Percentiles rank a stretch among this genome's conserved stretches.
These are phyloP conservation scores for Ptyas mucosa DNA, from an alignment of 2,113 vertebrate genomes.

Conservation along the genomic window DNA sequence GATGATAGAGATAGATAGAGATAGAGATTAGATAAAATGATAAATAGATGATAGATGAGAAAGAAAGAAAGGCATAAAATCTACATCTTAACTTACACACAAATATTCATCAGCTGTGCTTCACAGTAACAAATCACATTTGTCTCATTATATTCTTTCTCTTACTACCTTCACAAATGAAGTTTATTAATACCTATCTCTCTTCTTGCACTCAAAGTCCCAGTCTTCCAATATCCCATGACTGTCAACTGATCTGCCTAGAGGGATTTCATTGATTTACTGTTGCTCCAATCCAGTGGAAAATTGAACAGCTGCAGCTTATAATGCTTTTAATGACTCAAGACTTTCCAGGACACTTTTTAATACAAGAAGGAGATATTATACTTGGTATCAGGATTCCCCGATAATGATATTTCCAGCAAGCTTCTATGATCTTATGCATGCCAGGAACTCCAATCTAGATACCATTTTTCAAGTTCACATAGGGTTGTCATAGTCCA, in stretches of 20 bases:
- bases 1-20: no score
- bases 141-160: neutral
- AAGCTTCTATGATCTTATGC: neutral
- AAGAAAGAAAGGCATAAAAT: no score
- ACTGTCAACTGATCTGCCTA: neutral
- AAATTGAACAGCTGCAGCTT: neutral
- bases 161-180: neutral
- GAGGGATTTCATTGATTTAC: neutral
- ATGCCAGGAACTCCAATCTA: neutral
- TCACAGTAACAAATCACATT: neutral
- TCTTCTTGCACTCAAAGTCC: neutral
- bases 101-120: neutral
- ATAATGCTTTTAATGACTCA: neutral
- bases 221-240: neutral
- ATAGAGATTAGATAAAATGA: no score
- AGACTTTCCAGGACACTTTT: neutral
- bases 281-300: neutral
- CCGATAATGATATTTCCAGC: neutral
- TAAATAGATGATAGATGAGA: no score
- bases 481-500: neutral
- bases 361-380: neutral
- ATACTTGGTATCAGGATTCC: neutral
- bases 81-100: neutral
- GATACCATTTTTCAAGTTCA: neutral
- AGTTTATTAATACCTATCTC: neutral